Percentiles rank a stretch among this genome's conserved stretches.
Conservation (phyloP, 2,797 vertebrate genomes). For the Sebastes variabilis region DNA sequence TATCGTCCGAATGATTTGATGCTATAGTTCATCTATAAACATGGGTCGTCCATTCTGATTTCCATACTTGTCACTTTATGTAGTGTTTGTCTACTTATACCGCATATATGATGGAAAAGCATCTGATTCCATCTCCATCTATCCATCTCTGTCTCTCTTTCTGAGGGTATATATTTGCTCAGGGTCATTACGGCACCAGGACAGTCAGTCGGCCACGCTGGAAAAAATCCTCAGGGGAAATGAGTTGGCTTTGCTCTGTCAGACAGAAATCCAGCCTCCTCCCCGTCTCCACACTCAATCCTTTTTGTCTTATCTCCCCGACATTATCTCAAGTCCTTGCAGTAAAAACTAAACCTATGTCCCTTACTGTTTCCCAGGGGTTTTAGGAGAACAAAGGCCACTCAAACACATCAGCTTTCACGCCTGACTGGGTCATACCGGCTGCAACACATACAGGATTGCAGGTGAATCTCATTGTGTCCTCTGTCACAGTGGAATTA, state of each 20-base stretch:
- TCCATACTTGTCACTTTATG: not conserved
- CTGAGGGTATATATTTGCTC: constrained; percentile 35
- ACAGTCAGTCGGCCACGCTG: constrained; percentile 22
- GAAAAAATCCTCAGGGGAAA: constrained; percentile 50
- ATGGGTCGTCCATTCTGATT: not conserved
- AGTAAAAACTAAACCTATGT: constrained; percentile 19
- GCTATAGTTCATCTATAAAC: not conserved
- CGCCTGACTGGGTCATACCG: constrained; percentile 24
- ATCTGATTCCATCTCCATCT: constrained; percentile 9
- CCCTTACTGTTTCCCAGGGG: constrained; percentile 15
- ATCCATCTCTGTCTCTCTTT: not conserved
- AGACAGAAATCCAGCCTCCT: constrained; percentile 39
- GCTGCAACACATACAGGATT: constrained; percentile 11
- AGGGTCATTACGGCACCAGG: constrained; percentile 43
- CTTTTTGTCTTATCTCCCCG: constrained; percentile 49
- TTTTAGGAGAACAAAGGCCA: constrained; percentile 37
- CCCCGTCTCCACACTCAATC: constrained; percentile 10
- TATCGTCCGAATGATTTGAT: not conserved
- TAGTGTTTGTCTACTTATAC: not conserved
- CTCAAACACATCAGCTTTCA: constrained; percentile 49
- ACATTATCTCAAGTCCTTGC: constrained; percentile 38
- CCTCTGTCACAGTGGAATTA: constrained; percentile 27
- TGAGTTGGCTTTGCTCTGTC: constrained; percentile 51
- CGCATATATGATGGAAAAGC: constrained; percentile 4
- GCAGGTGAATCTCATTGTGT: constrained; percentile 54